phyloP scores from a whole-genome alignment of 2,888 invertebrate genomes.

The Nephrotoma appendiculata region DNA sequence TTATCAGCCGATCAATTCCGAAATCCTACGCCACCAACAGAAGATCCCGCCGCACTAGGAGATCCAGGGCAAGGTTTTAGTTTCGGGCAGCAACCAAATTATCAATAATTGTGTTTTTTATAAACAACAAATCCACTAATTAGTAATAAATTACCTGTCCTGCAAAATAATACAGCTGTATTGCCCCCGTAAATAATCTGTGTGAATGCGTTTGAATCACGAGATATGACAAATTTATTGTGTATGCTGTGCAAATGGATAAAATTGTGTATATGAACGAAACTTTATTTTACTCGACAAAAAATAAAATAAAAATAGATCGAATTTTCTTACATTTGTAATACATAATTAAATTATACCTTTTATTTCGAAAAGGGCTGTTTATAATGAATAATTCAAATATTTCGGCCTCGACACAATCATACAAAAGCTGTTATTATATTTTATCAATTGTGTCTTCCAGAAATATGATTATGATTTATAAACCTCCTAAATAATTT shows the following conservation, averaged over 20 bases:
- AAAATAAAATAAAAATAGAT: neutral
- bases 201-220: neutral
- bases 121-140: neutral
- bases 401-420: neutral
- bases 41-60: constrained; percentile 63
- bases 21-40: constrained; percentile 61
- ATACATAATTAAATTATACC: neutral
- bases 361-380: neutral
- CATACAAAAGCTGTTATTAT: neutral
- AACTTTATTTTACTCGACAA: neutral
- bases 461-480: neutral
- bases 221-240: neutral
- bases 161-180: neutral
- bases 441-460: neutral
- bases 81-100: constrained; percentile 25
- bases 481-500: neutral
- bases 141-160: neutral
- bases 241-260: neutral
- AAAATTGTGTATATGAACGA: neutral
- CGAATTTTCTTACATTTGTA: neutral
- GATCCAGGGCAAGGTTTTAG: constrained; percentile 31
- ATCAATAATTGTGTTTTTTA: constrained; percentile 19
- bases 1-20: constrained; percentile 86
- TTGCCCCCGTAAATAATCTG: neutral
- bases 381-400: neutral